These are phyloP conservation scores for Sphecodes monilicornis DNA, from an alignment of 2,888 invertebrate genomes.

Conservation along the genomic window DNA sequence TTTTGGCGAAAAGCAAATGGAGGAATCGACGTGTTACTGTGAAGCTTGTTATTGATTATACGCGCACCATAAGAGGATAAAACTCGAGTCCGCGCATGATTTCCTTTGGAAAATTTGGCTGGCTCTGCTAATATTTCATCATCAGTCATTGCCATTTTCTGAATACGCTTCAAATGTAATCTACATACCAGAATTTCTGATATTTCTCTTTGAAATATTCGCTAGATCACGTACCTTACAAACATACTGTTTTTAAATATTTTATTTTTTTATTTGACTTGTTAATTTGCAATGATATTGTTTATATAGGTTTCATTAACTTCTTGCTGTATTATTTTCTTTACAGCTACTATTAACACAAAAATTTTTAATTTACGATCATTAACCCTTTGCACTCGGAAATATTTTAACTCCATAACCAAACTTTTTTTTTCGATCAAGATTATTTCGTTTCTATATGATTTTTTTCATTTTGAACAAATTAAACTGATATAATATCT, in stretches of 20 bases:
- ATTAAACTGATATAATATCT: too few relatives aligned
- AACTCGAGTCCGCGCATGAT: not conserved
- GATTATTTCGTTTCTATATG: too few relatives aligned
- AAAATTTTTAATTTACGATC: too few relatives aligned
- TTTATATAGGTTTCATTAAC: not conserved
- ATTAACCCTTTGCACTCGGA: too few relatives aligned
- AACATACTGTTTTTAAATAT: not conserved
- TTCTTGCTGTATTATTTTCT: too few relatives aligned
- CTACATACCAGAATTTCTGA: not conserved
- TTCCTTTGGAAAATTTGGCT: not conserved
- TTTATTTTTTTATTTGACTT: not conserved
- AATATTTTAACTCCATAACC: too few relatives aligned
- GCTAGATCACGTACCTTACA: not conserved
- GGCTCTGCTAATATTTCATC: not conserved
- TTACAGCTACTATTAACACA: too few relatives aligned
- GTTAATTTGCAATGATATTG: not conserved
- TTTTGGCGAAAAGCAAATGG: not conserved
- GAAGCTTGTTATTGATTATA: conserved; percentile 1
- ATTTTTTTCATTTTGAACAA: too few relatives aligned
- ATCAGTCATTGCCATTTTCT: not conserved
- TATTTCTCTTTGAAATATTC: not conserved
- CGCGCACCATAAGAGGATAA: not conserved
- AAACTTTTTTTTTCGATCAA: too few relatives aligned
- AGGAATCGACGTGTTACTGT: not conserved
- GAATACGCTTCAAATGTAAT: not conserved